Evolutionary conservation across 1,140 invertebrate species (phyloP).

Genomic region (Megathymus violae): DNA sequence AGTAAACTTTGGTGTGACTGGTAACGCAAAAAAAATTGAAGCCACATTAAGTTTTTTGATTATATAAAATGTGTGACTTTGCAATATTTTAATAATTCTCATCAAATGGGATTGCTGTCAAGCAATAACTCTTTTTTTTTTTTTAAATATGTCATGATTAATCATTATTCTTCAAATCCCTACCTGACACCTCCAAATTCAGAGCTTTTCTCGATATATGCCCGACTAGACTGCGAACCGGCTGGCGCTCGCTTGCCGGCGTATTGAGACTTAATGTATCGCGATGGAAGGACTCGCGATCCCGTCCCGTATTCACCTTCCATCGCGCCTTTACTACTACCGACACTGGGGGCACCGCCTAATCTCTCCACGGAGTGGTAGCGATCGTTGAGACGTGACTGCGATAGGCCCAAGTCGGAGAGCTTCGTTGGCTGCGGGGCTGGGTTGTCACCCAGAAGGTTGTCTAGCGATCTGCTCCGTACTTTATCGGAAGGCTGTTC

Average conservation of each 20-base stretch:
- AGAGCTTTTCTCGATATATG: constrained; percentile 91
- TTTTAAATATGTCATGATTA: too few relatives aligned
- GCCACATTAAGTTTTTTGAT: too few relatives aligned
- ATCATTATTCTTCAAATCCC: constrained; percentile 17
- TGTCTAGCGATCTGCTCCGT: constrained; percentile 92
- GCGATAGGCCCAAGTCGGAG: constrained; percentile 90
- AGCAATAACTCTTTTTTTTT: too few relatives aligned
- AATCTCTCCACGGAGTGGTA: constrained; percentile 93
- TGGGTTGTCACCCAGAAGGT: constrained; percentile 86
- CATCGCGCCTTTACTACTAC: constrained; percentile 68
- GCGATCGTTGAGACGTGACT: constrained; percentile 93
- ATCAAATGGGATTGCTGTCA: too few relatives aligned
- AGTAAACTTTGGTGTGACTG: too few relatives aligned
- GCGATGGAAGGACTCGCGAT: constrained; percentile 87
- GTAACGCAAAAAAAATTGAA: too few relatives aligned
- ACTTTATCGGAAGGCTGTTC: constrained; percentile 89
- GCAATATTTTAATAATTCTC: too few relatives aligned
- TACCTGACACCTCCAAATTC: constrained; percentile 88
- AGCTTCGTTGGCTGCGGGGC: constrained; percentile 84
- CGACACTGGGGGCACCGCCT: constrained; percentile 80
- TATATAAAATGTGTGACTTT: neutral
- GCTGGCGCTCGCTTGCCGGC: constrained; percentile 89
- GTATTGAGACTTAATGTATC: constrained; percentile 94
- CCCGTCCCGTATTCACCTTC: constrained; percentile 72
- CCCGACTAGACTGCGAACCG: constrained; percentile 93